Evolutionary conservation across 2,888 invertebrate genomes (phyloP).

Genomic region (Hipparchia semele): DNA sequence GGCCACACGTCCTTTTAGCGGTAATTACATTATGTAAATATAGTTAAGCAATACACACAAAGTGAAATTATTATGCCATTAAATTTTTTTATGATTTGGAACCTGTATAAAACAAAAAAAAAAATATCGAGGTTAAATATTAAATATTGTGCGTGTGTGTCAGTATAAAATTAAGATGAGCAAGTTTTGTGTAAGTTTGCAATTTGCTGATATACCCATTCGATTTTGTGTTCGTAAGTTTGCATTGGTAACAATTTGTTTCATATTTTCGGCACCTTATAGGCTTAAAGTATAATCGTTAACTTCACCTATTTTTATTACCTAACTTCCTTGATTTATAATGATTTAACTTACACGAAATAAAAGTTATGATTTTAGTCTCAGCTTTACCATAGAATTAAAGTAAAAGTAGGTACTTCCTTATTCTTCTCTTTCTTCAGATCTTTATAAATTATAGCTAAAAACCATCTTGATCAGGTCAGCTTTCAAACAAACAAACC

Average conservation of each 20-base stretch:
- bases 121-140: neutral
- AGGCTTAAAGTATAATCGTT: no score
- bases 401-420: no score
- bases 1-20: conserved; percentile 39
- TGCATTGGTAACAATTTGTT: neutral
- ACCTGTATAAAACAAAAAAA: neutral
- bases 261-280: no score
- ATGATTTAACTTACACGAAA: neutral
- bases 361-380: neutral
- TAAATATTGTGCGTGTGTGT: neutral
- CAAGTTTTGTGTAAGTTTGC: conserved; percentile 15
- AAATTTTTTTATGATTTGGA: conserved; percentile 12
- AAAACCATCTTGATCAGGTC: no score
- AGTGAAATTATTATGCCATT: conserved; percentile 15
- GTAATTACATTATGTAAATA: conserved; percentile 30
- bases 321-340: no score
- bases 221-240: conserved; percentile 1
- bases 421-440: no score
- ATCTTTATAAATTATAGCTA: no score
- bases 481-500: no score
- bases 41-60: conserved; percentile 24
- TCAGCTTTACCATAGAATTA: neutral
- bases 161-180: conserved; percentile 9
- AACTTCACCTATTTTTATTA: no score
- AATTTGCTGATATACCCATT: conserved; percentile 9